These are phyloP conservation scores for Lepidotrigona ventralis DNA, from an alignment of 1,140 invertebrate genomes.

Conservation along the genomic window DNA sequence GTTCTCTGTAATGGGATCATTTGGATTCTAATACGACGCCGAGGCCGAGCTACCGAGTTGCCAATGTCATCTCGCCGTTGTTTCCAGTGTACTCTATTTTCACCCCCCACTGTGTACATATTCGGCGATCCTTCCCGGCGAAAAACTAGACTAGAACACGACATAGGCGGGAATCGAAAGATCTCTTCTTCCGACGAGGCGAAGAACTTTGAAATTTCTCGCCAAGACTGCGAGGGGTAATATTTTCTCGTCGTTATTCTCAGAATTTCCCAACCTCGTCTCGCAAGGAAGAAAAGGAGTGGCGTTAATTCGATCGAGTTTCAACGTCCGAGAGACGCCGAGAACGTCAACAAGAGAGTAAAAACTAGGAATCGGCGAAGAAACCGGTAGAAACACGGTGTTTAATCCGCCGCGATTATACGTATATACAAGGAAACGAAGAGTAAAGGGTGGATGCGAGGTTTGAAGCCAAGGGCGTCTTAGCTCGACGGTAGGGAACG, in stretches of 20 bases:
- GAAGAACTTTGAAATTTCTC: neutral
- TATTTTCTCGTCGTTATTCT: neutral
- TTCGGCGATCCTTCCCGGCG: neutral
- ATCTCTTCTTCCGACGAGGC: neutral
- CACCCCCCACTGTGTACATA: neutral
- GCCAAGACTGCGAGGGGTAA: neutral
- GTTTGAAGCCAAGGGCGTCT: neutral
- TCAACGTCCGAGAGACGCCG: neutral
- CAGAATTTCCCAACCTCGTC: too few species aligned
- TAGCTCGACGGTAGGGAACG: conserved; percentile 1
- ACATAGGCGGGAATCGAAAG: neutral
- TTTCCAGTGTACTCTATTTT: conserved; percentile 4
- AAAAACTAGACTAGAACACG: neutral
- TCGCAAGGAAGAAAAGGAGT: neutral
- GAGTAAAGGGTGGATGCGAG: neutral
- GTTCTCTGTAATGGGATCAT: conserved; percentile 73
- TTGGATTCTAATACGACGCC: conserved; percentile 73
- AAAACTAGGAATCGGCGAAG: neutral
- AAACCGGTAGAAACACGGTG: neutral
- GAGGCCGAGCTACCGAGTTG: conserved; percentile 52
- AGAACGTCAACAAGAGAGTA: neutral
- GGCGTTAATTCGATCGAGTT: neutral
- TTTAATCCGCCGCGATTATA: neutral
- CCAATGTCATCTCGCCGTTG: conserved; percentile 39
- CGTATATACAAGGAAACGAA: too few species aligned